Percentiles rank a stretch among this genome's conserved stretches.
Evolutionary conservation across 2,888 invertebrate species (phyloP).

Genomic region (Nemotelus pantherinus): DNA sequence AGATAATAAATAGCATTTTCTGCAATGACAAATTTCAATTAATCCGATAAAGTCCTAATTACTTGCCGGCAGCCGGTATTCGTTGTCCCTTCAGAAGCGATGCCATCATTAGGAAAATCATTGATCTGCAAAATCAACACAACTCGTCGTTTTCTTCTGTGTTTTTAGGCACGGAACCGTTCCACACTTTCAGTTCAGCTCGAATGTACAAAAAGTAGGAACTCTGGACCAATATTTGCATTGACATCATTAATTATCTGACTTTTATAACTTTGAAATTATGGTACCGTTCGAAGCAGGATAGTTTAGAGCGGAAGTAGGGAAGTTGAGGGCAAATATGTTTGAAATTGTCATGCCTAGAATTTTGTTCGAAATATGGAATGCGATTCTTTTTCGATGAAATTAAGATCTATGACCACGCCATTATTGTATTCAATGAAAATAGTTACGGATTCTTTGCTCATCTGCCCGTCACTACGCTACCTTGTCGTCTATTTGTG

Average conservation of each 20-base stretch:
- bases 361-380: no score
- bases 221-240: conserved; percentile 49
- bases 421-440: no score
- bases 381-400: no score
- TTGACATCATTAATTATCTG: conserved; percentile 49
- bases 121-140: conserved; percentile 49
- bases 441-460: no score
- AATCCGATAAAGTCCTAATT: conserved; percentile 42
- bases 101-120: conserved; percentile 46
- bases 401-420: no score
- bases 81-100: not conserved
- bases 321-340: conserved; percentile 21
- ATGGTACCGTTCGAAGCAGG: not conserved
- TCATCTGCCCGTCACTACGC: no score
- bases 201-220: conserved; percentile 14
- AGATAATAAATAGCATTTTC: conserved; percentile 3
- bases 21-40: conserved; percentile 46
- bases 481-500: not conserved
- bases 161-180: not conserved
- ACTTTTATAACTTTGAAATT: conserved; percentile 16
- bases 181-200: not conserved
- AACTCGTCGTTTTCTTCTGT: not conserved
- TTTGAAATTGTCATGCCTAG: not conserved
- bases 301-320: conserved; percentile 1
- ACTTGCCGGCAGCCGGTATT: conserved; percentile 1